A percentile compares a stretch with the other conserved stretches of the same genome.
Evolutionary conservation across 2,888 invertebrate genomes (phyloP).

Genomic region (Darwinula stevensoni): DNA sequence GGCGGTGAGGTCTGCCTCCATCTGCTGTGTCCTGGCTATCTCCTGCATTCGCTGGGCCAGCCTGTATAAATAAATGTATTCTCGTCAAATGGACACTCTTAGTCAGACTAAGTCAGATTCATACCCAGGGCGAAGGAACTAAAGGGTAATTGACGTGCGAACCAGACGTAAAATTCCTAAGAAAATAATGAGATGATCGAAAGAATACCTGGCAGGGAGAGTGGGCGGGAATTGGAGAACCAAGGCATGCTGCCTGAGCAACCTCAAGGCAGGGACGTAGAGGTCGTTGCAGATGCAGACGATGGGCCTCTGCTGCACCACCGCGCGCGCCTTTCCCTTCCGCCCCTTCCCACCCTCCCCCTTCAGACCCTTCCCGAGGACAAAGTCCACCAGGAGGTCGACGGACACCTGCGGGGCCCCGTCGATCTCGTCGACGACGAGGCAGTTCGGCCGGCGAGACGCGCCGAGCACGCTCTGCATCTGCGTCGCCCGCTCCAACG

Average conservation of each 20-base stretch:
- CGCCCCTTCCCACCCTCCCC: slow-evolving; percentile 26
- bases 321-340: slow-evolving; percentile 21
- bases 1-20: slow-evolving; percentile 35
- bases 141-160: too few relatives aligned
- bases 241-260: slow-evolving; percentile 42
- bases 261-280: slow-evolving; percentile 55
- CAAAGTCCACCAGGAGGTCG: slow-evolving; percentile 3
- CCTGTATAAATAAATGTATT: too few relatives aligned
- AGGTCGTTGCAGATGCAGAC: slow-evolving; percentile 93
- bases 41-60: slow-evolving; percentile 30
- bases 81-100: slow-evolving; percentile 5
- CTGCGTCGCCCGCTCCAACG: slow-evolving; percentile 61
- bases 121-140: too few relatives aligned
- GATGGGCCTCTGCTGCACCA: slow-evolving; percentile 47
- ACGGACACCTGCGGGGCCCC: slow-evolving; percentile 42
- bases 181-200: too few relatives aligned
- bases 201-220: slow-evolving; percentile 18
- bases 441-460: slow-evolving; percentile 46
- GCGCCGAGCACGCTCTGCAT: slow-evolving; percentile 67
- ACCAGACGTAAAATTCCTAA: too few relatives aligned
- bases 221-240: slow-evolving; percentile 31
- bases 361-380: too few relatives aligned
- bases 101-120: slow-evolving; percentile 3
- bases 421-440: slow-evolving; percentile 84
- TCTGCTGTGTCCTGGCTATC: slow-evolving; percentile 32